Percentiles rank a stretch among this genome's conserved stretches.
These are phyloP conservation scores for Platyscapa corneri DNA, from an alignment of 1,140 invertebrate species.

Conservation along the genomic window DNA sequence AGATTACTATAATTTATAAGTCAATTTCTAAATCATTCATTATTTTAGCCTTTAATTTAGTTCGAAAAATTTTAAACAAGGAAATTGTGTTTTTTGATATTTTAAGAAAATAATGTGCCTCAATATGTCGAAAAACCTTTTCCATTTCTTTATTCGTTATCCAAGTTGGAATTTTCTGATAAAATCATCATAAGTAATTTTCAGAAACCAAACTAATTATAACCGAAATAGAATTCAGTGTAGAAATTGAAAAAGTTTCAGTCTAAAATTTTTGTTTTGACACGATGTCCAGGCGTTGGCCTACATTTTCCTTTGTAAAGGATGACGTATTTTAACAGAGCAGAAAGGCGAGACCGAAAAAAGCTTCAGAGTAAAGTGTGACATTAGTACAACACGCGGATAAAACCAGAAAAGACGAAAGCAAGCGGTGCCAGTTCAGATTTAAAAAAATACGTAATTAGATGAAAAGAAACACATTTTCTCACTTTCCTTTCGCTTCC, in stretches of 20 bases:
- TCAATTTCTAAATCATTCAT: too few species aligned
- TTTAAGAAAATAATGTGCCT: too few species aligned
- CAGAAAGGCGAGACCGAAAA: constrained; percentile 21
- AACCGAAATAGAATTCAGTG: constrained; percentile 23
- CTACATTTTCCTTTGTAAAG: constrained; percentile 40
- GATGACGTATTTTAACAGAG: not conserved
- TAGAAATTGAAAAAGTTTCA: constrained; percentile 42
- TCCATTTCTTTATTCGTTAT: too few species aligned
- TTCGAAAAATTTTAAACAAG: too few species aligned
- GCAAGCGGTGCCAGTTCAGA: not conserved
- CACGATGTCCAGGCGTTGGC: constrained; percentile 37
- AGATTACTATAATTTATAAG: too few species aligned
- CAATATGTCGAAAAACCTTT: too few species aligned
- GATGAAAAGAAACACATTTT: constrained; percentile 6
- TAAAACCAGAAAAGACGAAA: constrained; percentile 26
- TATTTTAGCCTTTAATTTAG: too few species aligned
- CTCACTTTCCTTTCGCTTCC: not conserved
- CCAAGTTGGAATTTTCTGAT: not conserved
- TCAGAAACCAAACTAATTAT: constrained; percentile 41
- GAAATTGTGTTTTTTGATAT: too few species aligned
- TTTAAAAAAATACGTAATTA: constrained; percentile 35
- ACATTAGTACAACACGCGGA: constrained; percentile 22
- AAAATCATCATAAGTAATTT: not conserved
- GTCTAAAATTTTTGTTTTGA: constrained; percentile 43
- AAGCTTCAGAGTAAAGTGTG: not conserved